Conservation (phyloP, 1,140 invertebrate species). For the Drosophila willistoni region DNA sequence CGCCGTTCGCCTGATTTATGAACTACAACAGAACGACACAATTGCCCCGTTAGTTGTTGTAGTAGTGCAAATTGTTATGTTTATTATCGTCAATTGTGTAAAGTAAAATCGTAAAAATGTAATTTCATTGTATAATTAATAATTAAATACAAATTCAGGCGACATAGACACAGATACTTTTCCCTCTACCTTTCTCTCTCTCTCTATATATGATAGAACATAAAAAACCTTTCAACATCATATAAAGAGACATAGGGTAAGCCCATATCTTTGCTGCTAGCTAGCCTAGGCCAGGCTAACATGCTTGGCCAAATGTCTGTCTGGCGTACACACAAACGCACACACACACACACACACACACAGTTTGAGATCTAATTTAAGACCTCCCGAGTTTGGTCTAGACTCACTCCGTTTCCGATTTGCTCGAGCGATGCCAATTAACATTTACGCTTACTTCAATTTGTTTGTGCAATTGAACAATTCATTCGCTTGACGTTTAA, state of each 20-base stretch:
- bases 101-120: conserved; percentile 28
- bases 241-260: not conserved
- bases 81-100: conserved; percentile 32
- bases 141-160: conserved; percentile 20
- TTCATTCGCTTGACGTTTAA: conserved; percentile 18
- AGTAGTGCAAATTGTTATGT: conserved; percentile 23
- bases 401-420: conserved; percentile 12
- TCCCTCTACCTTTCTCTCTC: not conserved
- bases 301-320: not conserved
- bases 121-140: conserved; percentile 32
- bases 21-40: conserved; percentile 24
- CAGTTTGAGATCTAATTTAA: conserved; percentile 3
- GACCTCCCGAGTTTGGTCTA: conserved; percentile 10
- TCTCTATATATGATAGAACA: not conserved
- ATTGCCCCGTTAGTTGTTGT: conserved; percentile 14
- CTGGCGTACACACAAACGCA: not conserved
- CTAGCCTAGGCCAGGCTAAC: not conserved
- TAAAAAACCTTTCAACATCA: conserved; percentile 6
- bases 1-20: conserved; percentile 25
- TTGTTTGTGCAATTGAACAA: conserved; percentile 17
- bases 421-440: conserved; percentile 15
- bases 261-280: not conserved
- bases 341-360: not conserved
- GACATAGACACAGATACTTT: not conserved
- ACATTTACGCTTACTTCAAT: conserved; percentile 24